These are phyloP conservation scores for Lytechinus variegatus DNA, from an alignment of 35 echinoderm and acorn worm species.

Conservation along the genomic window DNA sequence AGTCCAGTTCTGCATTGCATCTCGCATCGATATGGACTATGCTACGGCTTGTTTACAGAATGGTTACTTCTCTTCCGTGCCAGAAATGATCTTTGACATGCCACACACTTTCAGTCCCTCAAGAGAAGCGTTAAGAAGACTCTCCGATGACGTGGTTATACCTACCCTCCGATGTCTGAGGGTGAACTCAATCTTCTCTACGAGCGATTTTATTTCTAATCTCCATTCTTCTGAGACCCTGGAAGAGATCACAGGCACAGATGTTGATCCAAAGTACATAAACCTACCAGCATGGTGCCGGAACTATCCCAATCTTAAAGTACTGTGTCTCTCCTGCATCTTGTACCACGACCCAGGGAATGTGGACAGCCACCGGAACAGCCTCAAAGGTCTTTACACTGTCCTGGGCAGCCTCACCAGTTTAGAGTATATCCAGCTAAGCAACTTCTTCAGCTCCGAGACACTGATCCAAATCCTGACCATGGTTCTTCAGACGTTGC, in stretches of 20 bases:
- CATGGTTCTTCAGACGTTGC: slow-evolving; percentile 6
- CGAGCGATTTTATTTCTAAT: slow-evolving; percentile 15
- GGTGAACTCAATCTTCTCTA: slow-evolving; percentile 2
- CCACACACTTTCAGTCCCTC: slow-evolving; percentile 12
- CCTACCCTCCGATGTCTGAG: not conserved
- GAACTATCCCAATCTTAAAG: slow-evolving; percentile 22
- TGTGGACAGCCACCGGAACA: not conserved
- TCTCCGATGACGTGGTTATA: slow-evolving; percentile 6
- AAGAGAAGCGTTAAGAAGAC: not conserved
- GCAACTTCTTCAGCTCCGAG: slow-evolving; percentile 37
- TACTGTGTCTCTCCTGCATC: not conserved
- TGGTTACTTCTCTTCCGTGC: slow-evolving; percentile 28
- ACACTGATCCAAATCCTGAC: not conserved
- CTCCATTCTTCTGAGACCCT: not conserved
- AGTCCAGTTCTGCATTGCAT: not conserved
- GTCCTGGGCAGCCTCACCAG: not conserved
- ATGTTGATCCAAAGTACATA: slow-evolving; percentile 44
- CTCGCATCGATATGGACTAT: not conserved
- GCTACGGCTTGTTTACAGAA: slow-evolving; percentile 34
- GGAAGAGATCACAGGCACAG: not conserved
- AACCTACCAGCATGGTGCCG: slow-evolving; percentile 33
- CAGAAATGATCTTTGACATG: slow-evolving; percentile 21
- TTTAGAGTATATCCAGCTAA: not conserved
- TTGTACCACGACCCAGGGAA: slow-evolving; percentile 3
- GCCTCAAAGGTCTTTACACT: not conserved